Conservation (phyloP, 2,113 vertebrate species). For the Etia nguti region DNA sequence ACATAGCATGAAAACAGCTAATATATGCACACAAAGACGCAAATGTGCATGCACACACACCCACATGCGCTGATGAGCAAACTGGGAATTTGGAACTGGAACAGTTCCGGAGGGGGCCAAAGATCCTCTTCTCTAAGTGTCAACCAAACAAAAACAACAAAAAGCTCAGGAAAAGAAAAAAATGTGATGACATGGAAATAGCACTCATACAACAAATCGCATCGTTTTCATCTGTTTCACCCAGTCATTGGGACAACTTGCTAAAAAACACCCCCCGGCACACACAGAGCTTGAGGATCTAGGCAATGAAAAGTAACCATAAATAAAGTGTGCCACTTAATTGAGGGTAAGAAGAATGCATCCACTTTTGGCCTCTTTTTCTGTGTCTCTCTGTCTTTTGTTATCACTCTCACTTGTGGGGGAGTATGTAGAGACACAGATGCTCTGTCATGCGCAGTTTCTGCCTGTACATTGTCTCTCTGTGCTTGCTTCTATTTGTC, state of each 20-base stretch:
- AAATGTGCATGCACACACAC: neutral
- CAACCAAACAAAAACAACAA: slow-evolving; percentile 45
- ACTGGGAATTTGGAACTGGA: slow-evolving; percentile 37
- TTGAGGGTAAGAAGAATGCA: slow-evolving; percentile 20
- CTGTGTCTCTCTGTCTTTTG: neutral
- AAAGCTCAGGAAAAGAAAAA: neutral
- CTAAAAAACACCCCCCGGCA: neutral
- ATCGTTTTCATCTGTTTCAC: slow-evolving; percentile 22
- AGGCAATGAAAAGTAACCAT: slow-evolving; percentile 9
- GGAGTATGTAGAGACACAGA: neutral
- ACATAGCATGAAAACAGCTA: neutral
- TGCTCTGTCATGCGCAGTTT: neutral
- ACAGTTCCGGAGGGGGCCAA: slow-evolving; percentile 41
- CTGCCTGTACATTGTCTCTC: neutral
- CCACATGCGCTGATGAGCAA: neutral
- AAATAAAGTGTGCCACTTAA: slow-evolving; percentile 29
- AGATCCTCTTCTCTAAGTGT: slow-evolving; percentile 22
- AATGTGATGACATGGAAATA: slow-evolving; percentile 23
- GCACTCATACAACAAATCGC: slow-evolving; percentile 11
- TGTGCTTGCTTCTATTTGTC: slow-evolving; percentile 4
- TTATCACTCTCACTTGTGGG: slow-evolving; percentile 20
- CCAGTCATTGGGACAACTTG: slow-evolving; percentile 4
- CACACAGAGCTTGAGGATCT: slow-evolving; percentile 8
- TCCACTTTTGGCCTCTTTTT: slow-evolving; percentile 21
- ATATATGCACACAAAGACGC: neutral